Base-by-base conservation (phyloP, 2,888 invertebrate species). In the Hydriomena furcata region DNA sequence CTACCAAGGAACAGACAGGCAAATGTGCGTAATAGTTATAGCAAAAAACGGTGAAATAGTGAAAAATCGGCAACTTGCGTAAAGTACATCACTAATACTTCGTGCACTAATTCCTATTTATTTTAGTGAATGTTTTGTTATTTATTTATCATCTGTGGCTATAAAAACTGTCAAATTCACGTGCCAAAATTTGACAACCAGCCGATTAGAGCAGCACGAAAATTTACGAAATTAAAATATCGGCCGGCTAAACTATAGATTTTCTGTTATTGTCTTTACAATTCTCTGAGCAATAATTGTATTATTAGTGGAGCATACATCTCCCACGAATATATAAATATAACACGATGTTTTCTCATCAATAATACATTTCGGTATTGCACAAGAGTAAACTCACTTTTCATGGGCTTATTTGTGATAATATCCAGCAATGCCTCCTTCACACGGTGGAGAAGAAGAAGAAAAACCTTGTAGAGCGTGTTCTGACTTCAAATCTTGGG, bases 401-500 rank as follows among this genome's bases (percentile, higher is more conserved):
- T 54, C 67, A 67, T 68, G 68, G 61, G 61, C 54, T 51, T 47
- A 55, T 7, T 47, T 58, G 55, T 60, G 58, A 53, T 58, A 55
- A 38, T 57, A 51, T 49, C 55, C 28, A 57, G 44, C 37, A 49
- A 71, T 61, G 56, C 89, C 89, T 87, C 78, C 84, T 52, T 64
- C 76, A 35, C 79, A 81, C 61, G 71, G 70, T 40, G 55, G 67
- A 44, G 82, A 84, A 7, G 87, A 87, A n/a, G 88, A 90, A 51
- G 90, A 90, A 27, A 87, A 87, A 56, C 93, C 93, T 17, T 95
- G 95, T 63, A 91, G 94, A 63, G 92, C 94, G 0, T 95, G 95
- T 69, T 92, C 92, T 6, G 95, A 95, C 75, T 95, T 95, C 63
- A 94, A 93, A 71, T 91, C 92, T 4, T 95, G 95, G 95, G 92